phyloP scores from a whole-genome alignment of 2,888 invertebrate genomes.

The Serrognathus titanus region DNA sequence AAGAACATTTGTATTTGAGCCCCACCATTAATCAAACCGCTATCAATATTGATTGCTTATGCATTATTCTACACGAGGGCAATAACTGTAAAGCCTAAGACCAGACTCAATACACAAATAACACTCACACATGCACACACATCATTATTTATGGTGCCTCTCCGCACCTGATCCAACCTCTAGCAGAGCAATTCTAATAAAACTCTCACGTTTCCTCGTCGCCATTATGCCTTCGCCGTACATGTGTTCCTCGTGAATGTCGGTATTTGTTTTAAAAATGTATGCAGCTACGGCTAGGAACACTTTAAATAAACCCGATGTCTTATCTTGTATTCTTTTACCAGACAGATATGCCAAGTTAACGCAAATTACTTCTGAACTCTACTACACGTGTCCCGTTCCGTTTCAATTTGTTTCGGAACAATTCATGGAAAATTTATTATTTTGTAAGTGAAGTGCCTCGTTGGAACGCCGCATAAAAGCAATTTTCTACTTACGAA shows the following conservation, averaged over 20 bases:
- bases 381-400: background rate
- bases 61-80: conserved; percentile 11
- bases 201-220: conserved; percentile 37
- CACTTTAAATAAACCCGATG: background rate
- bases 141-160: background rate
- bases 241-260: background rate
- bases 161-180: background rate
- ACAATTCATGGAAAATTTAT: background rate
- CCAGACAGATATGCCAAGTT: background rate
- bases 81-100: conserved; percentile 2
- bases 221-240: conserved; percentile 31
- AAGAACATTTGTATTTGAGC: conserved; percentile 13
- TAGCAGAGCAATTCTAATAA: conserved; percentile 33
- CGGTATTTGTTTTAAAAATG: conserved; percentile 1
- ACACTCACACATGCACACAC: background rate
- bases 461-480: conserved; percentile 1
- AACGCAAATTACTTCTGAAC: conserved; percentile 1
- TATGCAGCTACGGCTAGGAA: background rate
- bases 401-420: background rate
- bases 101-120: background rate
- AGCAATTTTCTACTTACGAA: conserved; percentile 1
- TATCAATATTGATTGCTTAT: conserved; percentile 15
- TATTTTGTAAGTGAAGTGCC: conserved; percentile 1
- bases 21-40: conserved; percentile 16
- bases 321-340: conserved; percentile 3